Base-by-base conservation (phyloP, 1,140 invertebrate genomes). In the Brachionus paranguensis region DNA sequence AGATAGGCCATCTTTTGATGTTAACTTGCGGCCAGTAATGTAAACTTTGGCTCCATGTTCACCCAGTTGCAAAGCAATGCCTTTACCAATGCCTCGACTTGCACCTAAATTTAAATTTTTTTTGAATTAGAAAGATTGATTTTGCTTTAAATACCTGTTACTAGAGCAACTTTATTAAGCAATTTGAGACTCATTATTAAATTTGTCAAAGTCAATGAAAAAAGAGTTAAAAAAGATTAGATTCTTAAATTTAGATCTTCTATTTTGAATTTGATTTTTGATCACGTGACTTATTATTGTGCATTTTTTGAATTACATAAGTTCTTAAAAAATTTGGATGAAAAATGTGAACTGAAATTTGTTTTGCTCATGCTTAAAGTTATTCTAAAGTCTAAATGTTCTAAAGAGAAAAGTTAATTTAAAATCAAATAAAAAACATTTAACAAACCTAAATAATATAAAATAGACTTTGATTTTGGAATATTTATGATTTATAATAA, bases 31-130 rank as follows among this genome's bases (percentile, higher is more conserved):
- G 85, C 89, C 89, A 79, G 90, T 90, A 12, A 90, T 88, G 84
- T 90, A 90, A 17, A 90, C 89, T 20, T 86, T 89, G 7, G 89
- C 89, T 11, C 89, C 89, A 64, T 88, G 88, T 72, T 88, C 84
- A 8, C 87, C 89, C 12, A 90, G 85, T 85, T 90, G 88, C 29
- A 90, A 55, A 10, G 89, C 89, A 68, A 90, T 90, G 8, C 90
- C 89, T 84, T 88, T 88, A 24, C 89, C 90, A 70, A 90, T 88
- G 14, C 89, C 89, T 53, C 88, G 84, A 7, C 87, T 88, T 10
- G 88, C 89, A 45, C 89, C 89, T 81, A 27, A 79, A 60, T 45
- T n/a, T 29, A 10, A n/a, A 27, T 1, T n/a, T 53, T 50, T 37
- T 27, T 24, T 29, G 20, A 37, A 17, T 60, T 11, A 55, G 12